Evolutionary conservation across 1,140 invertebrate species (phyloP), one percentile per base, ranked within the genome.

Genomic region (Camponotus floridanus): DNA sequence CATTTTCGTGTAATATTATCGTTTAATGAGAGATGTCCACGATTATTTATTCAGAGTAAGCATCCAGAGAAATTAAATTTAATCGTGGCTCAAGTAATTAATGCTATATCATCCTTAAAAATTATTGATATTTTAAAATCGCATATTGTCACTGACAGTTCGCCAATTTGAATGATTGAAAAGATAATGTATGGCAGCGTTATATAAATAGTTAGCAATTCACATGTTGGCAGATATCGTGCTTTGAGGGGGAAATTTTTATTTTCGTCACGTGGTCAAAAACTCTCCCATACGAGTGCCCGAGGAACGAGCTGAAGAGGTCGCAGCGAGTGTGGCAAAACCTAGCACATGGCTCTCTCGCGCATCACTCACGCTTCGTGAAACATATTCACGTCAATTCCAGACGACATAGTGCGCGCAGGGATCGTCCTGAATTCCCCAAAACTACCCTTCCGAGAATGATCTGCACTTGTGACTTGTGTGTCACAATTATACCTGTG

Each of bases 341-440:
- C 71, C 45, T 62, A 68, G 45, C 57, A 62, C 57, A 71, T 76
- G 59, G 45, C 67, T 67, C 80, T 86, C 68, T 39, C 21, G 36
- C 85, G 59, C 62, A 67, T 89, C 85, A 61, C 59, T 90, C 76
- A 90, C 89, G 78, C 78, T 91, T 84, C 85, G 87, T 70, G 85
- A 39, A 76, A 88, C 87, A 85, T 87, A 88, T 91, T 91, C 76
- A 91, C 59, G 85, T 91, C 90, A 91, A 86, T 88, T 42, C 73
- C 85, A 91, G 81, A 45, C 87, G 62, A 65, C 64, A 70, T 83
- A 33, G 64, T 76, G 87, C 88, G 86, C 86, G 64, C 11, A 64
- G 76, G 59, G 71, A 42, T 68, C 76, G 76, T 78, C 62, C 85
- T 51, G 71, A 68, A 90, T 89, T 87, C 74, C 70, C 79, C 36